These are phyloP conservation scores for Polymixis lichenea DNA, from an alignment of 2,888 invertebrate species.

Conservation along the genomic window DNA sequence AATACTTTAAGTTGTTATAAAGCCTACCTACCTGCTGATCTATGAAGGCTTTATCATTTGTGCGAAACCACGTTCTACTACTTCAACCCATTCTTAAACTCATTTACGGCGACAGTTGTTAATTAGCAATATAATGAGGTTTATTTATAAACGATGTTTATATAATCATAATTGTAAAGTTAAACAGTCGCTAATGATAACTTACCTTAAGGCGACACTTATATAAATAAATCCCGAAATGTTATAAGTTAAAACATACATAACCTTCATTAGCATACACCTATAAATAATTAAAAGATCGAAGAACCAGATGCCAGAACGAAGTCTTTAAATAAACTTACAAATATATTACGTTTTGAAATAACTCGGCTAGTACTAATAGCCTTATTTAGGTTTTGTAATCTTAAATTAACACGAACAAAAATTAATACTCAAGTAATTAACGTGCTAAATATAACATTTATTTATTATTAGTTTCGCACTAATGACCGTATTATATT, in stretches of 20 bases:
- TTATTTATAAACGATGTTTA: no score
- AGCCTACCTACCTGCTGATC: no score
- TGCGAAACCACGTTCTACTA: no score
- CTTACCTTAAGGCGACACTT: no score
- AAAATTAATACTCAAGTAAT: background rate
- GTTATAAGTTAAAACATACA: background rate
- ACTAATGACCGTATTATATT: background rate
- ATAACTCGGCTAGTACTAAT: background rate
- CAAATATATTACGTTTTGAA: conserved; percentile 2
- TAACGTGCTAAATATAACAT: background rate
- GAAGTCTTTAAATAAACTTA: background rate
- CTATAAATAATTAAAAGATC: no score
- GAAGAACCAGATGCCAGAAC: background rate
- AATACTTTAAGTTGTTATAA: no score
- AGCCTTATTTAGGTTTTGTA: background rate
- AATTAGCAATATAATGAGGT: background rate
- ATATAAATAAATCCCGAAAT: no score
- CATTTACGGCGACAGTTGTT: background rate
- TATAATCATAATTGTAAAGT: no score
- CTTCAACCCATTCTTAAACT: background rate
- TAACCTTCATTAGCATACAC: no score
- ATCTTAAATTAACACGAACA: background rate
- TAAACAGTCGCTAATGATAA: no score
- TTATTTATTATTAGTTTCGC: background rate
- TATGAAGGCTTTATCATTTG: no score